These are phyloP conservation scores for Rhagophthalmus giganteus DNA, from an alignment of 2,888 invertebrate species.

Conservation along the genomic window DNA sequence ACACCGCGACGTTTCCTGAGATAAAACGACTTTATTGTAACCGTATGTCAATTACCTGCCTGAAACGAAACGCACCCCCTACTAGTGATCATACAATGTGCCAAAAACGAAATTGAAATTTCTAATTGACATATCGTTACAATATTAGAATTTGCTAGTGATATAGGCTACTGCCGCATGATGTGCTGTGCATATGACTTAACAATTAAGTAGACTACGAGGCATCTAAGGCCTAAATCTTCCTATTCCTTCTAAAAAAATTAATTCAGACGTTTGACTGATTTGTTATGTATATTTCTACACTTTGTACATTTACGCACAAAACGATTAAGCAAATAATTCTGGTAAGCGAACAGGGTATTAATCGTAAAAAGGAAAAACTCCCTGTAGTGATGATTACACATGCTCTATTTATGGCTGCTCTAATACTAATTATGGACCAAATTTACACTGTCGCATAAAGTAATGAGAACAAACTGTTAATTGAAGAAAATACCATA, in stretches of 20 bases:
- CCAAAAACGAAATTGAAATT: constrained; percentile 24
- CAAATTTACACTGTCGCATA: constrained; percentile 18
- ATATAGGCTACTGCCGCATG: constrained; percentile 37
- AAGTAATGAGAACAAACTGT: no score
- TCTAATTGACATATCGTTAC: constrained; percentile 25
- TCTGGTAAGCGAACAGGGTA: constrained; percentile 29
- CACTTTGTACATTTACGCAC: constrained; percentile 30
- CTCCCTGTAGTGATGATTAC: constrained; percentile 26
- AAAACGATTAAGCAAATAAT: constrained; percentile 27
- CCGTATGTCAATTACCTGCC: constrained; percentile 25
- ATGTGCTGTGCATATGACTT: constrained; percentile 36
- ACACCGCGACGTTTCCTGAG: constrained; percentile 57
- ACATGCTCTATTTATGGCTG: constrained; percentile 13
- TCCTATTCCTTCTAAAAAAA: constrained; percentile 17
- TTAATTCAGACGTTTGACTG: constrained; percentile 18
- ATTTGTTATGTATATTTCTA: constrained; percentile 26
- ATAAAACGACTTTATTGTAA: constrained; percentile 58
- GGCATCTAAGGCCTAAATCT: constrained; percentile 26
- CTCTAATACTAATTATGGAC: constrained; percentile 23
- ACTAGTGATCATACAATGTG: constrained; percentile 26
- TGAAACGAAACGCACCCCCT: constrained; percentile 11
- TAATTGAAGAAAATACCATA: no score
- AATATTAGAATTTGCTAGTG: constrained; percentile 34
- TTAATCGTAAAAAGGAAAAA: constrained; percentile 15
- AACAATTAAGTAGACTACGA: constrained; percentile 18